Evolutionary conservation across 2,888 invertebrate genomes (phyloP).

Genomic region (Scaptodrosophila latifasciaeformis): DNA sequence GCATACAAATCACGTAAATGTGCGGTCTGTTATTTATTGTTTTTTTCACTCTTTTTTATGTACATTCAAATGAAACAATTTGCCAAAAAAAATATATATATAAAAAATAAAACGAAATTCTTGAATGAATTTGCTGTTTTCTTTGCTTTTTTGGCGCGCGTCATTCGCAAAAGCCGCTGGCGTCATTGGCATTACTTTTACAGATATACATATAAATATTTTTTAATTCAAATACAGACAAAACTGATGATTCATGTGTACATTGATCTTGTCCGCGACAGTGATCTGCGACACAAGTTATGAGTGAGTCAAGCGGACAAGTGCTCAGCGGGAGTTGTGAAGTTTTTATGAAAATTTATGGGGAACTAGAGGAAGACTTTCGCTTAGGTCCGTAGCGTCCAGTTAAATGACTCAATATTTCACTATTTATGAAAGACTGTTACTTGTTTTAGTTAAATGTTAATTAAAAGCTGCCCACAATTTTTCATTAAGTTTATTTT

Average conservation of each 20-base stretch:
- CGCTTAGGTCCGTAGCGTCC: constrained; percentile 35
- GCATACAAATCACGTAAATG: constrained; percentile 41
- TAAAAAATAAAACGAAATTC: constrained; percentile 34
- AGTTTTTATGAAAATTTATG: constrained; percentile 57
- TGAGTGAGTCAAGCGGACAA: constrained; percentile 37
- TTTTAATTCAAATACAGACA: constrained; percentile 8
- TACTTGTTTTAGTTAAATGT: too few relatives aligned
- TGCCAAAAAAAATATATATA: constrained; percentile 27
- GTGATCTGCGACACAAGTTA: constrained; percentile 9
- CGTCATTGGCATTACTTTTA: constrained; percentile 17
- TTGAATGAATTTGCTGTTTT: constrained; percentile 61
- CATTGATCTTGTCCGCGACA: constrained; percentile 14
- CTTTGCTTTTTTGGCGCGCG: constrained; percentile 31
- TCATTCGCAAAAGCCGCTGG: background rate
- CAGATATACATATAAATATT: background rate
- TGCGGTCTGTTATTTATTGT: background rate
- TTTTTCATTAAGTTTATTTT: constrained; percentile 1
- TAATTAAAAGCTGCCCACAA: too few relatives aligned
- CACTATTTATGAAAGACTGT: too few relatives aligned
- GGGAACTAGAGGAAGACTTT: constrained; percentile 54
- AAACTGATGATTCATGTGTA: constrained; percentile 32
- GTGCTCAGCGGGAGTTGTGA: constrained; percentile 11
- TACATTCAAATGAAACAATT: constrained; percentile 38
- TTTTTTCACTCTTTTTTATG: too few relatives aligned
- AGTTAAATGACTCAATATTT: constrained; percentile 9